Base-by-base conservation (phyloP, 2,113 vertebrate genomes). In the Ameiurus melas region DNA sequence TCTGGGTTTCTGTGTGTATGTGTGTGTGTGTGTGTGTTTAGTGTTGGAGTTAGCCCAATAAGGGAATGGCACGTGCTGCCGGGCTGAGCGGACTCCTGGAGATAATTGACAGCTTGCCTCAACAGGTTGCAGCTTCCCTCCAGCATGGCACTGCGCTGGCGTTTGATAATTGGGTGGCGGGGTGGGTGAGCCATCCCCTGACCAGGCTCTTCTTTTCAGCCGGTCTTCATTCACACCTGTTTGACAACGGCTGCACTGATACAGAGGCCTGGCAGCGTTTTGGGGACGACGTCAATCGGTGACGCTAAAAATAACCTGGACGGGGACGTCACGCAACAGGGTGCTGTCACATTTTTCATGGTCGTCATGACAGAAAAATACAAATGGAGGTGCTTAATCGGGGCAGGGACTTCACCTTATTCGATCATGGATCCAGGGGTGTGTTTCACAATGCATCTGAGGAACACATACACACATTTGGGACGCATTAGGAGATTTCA, bases 131-230 rank as follows among this genome's bases (percentile, higher is more conserved):
- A 80, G 85, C 82, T 64, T 90, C 84, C 85, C 86, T 86, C 73
- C 84, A 86, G 84, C 81, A 81, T 57, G 33, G 78, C 64, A 70
- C 86, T 86, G 83, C 86, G 88, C 90, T 86, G 89, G 85, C 84
- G 92, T 91, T 89, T 91, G 92, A 93, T 96, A 95, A 96, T 94
- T 94, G 94, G 93, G 91, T 89, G 86, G 92, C 86, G 16, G 84
- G 92, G 86, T 90, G 90, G 55, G 83, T 30, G 89, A 88, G 87
- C 51, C 86, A 86, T 85, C 51, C 92, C 91, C 91, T 84, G 86
- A 85, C 85, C 89, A 2, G 88, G 89, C 93, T 89, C 90, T 89
- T 89, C 91, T 89, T 85, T 80, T 89, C 85, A 89, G 91, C 93
- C 79, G 75, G 87, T 87, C 88, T 85, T 87, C 91, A 92, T 83